Base-by-base conservation (phyloP, 2,113 vertebrate species). In the Macquaria australasica region DNA sequence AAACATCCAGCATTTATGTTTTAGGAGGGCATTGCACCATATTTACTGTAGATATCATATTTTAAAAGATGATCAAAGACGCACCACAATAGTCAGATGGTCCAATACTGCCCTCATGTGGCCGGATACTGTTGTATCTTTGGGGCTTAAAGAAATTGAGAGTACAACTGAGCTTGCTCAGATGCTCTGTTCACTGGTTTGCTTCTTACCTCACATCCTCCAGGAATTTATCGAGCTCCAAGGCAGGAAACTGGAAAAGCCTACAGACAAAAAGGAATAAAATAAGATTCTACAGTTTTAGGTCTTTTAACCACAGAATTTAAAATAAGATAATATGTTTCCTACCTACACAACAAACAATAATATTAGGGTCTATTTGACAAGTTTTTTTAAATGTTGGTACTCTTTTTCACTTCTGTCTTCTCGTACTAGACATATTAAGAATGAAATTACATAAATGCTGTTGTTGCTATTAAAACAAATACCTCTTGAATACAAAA, bases 211-310 rank as follows among this genome's bases (percentile, higher is more conserved):
- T 97, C 72, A 99, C 98, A 92, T 99, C 98, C 93, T 99, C 98
- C 80, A 99, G 95, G 92, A 99, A 99, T 87, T 99, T 99, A 94
- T 99, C 98, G 83, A 99, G 87, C 90, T 99, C 98, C 90, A 99
- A 88, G 0, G 98, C 98, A 74, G 98, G 98, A 90, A 98, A 99
- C 16, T 99, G 98, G 20, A 97, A 99, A 85, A 99, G 97, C 83
- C 98, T 99, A 69, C 56, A 80, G 43, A n/a, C 6, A 68, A 18
- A 63, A 56, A 83, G 11, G 84, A 28, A 83, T 3, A 28, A 41
- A 59, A n/a, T 12, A 23, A 50, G 9, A 21, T 16, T n/a, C 0
- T 31, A 64, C 21, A 8, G 34, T 25, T 51, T 58, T 0, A 64
- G 2, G 11, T 45, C 10, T 79, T 31, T n/a, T 23, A 11, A 56